These are phyloP conservation scores for Serilophus lunatus DNA, from an alignment of 2,113 vertebrate genomes.

Conservation along the genomic window DNA sequence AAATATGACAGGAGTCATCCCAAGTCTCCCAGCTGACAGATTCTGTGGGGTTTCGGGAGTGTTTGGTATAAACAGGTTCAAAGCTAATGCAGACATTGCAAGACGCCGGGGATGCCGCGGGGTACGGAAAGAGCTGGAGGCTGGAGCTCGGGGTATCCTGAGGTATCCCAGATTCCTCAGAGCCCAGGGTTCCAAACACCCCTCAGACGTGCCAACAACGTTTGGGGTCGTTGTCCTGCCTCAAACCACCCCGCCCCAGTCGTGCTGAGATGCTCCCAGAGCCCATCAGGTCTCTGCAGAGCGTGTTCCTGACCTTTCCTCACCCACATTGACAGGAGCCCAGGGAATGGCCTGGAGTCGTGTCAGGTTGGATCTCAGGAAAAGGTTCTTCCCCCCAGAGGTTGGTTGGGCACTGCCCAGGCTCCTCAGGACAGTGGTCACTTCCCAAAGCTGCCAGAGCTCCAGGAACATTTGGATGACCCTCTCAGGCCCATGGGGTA, in stretches of 20 bases:
- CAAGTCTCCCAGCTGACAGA: slow-evolving; percentile 56
- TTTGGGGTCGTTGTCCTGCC: neutral
- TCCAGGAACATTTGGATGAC: neutral
- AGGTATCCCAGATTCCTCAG: neutral
- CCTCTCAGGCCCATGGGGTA: neutral
- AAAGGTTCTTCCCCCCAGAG: neutral
- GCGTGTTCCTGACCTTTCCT: neutral
- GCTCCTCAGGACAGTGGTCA: neutral
- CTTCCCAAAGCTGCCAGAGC: neutral
- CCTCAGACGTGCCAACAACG: neutral
- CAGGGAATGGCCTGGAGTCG: neutral
- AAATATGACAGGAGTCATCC: slow-evolving; percentile 57
- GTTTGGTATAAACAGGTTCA: slow-evolving; percentile 51
- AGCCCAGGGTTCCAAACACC: neutral
- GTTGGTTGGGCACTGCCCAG: neutral
- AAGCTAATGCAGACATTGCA: neutral
- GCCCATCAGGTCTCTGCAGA: neutral
- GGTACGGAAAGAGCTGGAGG: neutral
- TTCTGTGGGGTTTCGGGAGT: neutral
- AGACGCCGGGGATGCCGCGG: neutral
- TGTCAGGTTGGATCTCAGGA: neutral
- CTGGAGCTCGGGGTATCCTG: neutral
- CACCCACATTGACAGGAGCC: accelerated
- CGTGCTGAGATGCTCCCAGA: neutral
- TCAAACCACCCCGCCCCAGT: no score